Base-by-base conservation (phyloP, 2,888 invertebrate genomes). In the Luperina nickerlii region DNA sequence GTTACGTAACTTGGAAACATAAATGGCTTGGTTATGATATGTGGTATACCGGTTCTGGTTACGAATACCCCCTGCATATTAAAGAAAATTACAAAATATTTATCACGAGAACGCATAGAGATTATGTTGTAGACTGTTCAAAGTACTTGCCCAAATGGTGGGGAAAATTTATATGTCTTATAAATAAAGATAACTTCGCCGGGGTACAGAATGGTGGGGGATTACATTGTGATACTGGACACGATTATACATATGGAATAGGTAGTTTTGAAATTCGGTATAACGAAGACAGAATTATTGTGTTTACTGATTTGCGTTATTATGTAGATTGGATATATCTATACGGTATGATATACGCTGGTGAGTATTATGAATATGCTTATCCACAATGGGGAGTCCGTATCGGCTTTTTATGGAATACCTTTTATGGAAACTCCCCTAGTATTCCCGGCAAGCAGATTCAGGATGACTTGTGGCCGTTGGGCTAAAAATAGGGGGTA, bases 131-230 rank as follows among this genome's bases (percentile, higher is more conserved):
- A 2, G 94, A 95, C 74, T 95, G 95, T 80, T 93, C 93, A 0
- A 91, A 80, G 11, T 94, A 92, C 48, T 66, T 95, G 0, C 95
- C 95, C 0, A 95, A 95, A 78, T 93, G 90, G 90, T 95, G 95
- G 95, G 95, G 95, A 0, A 95, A 95, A 81, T 95, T 95, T 75
- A 92, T 95, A 32, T 95, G 95, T 67, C n/a, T 94, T 0, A 86
- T 27, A 20, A 95, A 95, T 80, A 6, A 18, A 0, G 0, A 65
- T 0, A 11, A 74, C 0, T 90, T 81, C 0, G 8, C 92, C 0
- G 95, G 95, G 0, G 5, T 95, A 0, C 93, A 91, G 2, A 94
- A 93, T 65, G 95, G 95, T 0, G 93, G 92, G 0, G 90, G 90
- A 0, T 67, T 95, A 0, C 88, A 91, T 9, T 72, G 4, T 24